These are phyloP conservation scores for Sebastes hopkinsi DNA, from an alignment of 2,797 vertebrate species.

Conservation along the genomic window DNA sequence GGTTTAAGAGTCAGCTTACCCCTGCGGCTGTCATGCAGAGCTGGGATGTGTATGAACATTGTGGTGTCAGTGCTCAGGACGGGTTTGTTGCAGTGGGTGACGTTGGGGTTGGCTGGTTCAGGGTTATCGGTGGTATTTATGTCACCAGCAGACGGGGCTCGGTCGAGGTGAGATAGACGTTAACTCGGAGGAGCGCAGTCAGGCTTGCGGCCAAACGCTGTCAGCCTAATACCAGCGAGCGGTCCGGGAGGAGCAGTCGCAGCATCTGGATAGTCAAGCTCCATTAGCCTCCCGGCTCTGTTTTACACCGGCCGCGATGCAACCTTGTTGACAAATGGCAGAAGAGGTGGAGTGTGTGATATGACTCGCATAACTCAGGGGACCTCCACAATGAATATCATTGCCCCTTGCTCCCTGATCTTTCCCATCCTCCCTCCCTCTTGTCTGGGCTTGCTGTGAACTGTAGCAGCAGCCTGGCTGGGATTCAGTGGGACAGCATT, in stretches of 20 bases:
- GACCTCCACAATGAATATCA: conserved; percentile 66
- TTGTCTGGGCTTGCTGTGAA: conserved; percentile 50
- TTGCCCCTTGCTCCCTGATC: conserved; percentile 45
- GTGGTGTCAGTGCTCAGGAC: conserved; percentile 1
- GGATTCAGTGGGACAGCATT: conserved; percentile 60
- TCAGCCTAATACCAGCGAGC: conserved; percentile 63
- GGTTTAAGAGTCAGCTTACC: conserved; percentile 4
- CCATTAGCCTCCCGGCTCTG: conserved; percentile 77
- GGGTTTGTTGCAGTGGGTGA: not conserved
- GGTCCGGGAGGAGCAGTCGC: conserved; percentile 61
- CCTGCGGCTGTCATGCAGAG: not conserved
- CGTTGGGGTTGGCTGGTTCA: conserved; percentile 24
- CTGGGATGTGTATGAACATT: conserved; percentile 6
- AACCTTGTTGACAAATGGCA: conserved; percentile 77
- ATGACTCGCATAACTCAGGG: conserved; percentile 73
- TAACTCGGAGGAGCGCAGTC: conserved; percentile 56
- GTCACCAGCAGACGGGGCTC: conserved; percentile 42
- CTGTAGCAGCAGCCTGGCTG: conserved; percentile 45
- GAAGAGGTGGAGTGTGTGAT: conserved; percentile 74
- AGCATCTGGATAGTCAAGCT: conserved; percentile 82
- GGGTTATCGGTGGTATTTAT: conserved; percentile 55
- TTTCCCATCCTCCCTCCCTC: conserved; percentile 18
- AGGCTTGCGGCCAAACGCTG: conserved; percentile 70
- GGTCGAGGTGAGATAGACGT: conserved; percentile 61
- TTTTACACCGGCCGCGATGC: conserved; percentile 73